These are phyloP conservation scores for Brachyalestes nurse DNA, from an alignment of 2,797 vertebrate species.

Conservation along the genomic window DNA sequence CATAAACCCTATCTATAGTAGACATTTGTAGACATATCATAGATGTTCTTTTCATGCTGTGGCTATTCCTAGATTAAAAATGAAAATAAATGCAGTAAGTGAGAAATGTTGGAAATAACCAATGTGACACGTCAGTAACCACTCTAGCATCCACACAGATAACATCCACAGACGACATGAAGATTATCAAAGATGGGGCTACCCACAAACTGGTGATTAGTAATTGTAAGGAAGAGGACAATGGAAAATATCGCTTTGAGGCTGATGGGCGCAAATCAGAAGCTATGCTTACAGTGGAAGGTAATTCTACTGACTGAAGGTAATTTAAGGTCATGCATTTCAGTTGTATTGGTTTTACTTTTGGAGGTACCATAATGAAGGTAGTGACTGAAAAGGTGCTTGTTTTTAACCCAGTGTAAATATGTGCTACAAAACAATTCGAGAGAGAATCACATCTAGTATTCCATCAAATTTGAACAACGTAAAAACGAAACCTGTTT, in stretches of 20 bases:
- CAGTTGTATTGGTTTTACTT: not conserved
- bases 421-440: not conserved
- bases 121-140: not conserved
- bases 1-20: not conserved
- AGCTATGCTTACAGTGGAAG: slow-evolving; percentile 80
- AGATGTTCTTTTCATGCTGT: not conserved
- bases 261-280: slow-evolving; percentile 86
- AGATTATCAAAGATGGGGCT: slow-evolving; percentile 79
- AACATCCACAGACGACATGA: slow-evolving; percentile 73
- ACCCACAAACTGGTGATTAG: slow-evolving; percentile 79
- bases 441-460: not conserved
- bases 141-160: slow-evolving; percentile 69
- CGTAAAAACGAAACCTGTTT: too few species aligned
- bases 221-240: slow-evolving; percentile 78
- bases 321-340: not conserved
- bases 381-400: not conserved
- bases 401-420: not conserved
- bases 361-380: not conserved
- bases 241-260: slow-evolving; percentile 86
- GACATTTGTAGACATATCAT: too few species aligned
- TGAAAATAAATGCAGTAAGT: not conserved
- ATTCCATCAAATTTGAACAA: not conserved
- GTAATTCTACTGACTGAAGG: slow-evolving; percentile 62
- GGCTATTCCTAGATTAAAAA: not conserved
- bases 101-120: not conserved